phyloP scores from a whole-genome alignment of 2,797 vertebrate genomes.

The Hoplostethus mediterraneus region DNA sequence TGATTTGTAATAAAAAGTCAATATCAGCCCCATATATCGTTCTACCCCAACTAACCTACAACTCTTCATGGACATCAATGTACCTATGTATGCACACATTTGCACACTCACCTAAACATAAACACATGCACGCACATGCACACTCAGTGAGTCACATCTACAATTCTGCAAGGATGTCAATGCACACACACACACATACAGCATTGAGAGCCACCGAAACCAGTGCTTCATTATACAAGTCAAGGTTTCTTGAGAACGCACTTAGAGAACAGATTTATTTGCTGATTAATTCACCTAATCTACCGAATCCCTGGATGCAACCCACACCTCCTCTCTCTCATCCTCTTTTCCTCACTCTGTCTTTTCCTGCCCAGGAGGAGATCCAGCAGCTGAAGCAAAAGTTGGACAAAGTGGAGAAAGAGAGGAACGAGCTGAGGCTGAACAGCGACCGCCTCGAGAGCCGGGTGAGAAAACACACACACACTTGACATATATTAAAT shows the following conservation, averaged over 20 bases:
- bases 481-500: no score
- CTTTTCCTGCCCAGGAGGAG: constrained; percentile 87
- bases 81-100: neutral
- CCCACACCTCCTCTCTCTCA: neutral
- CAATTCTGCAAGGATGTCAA: no score
- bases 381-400: constrained; percentile 94
- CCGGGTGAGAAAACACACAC: constrained; percentile 81
- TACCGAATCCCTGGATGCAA: neutral
- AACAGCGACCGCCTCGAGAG: constrained; percentile 94
- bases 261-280: neutral
- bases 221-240: no score
- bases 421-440: constrained; percentile 94
- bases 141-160: neutral
- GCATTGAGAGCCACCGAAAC: no score
- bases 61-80: no score
- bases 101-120: no score
- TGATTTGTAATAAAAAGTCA: no score
- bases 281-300: constrained; percentile 8
- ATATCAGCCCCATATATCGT: no score
- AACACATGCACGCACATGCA: constrained; percentile 4
- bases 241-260: neutral
- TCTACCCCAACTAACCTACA: no score
- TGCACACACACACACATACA: neutral
- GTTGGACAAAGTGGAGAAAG: constrained; percentile 95
- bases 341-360: constrained; percentile 16